A percentile compares a stretch with the other conserved stretches of the same genome.
phyloP scores from a whole-genome alignment of 2,113 vertebrate species.

The Oncorhynchus clarkii region DNA sequence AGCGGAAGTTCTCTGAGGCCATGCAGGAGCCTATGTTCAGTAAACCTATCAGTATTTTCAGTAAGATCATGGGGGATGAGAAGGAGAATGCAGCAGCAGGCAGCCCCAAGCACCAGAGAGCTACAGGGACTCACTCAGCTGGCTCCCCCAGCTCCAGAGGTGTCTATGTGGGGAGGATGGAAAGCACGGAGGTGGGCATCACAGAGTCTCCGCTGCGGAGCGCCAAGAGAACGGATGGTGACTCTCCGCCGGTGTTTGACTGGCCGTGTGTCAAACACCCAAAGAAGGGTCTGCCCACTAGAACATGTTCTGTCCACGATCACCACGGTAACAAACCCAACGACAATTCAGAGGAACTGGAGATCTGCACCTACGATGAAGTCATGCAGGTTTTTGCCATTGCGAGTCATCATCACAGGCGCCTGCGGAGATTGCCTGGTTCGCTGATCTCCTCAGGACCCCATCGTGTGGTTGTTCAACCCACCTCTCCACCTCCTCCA shows the following conservation, averaged over 20 bases:
- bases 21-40: constrained; percentile 83
- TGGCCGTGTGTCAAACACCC: constrained; percentile 50
- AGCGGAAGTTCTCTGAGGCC: constrained; percentile 76
- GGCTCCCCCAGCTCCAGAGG: constrained; percentile 44
- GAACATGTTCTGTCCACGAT: constrained; percentile 42
- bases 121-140: constrained; percentile 37
- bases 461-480: background rate
- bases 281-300: constrained; percentile 16
- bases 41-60: constrained; percentile 79
- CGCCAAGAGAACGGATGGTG: constrained; percentile 41
- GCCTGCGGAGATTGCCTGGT: background rate
- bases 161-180: constrained; percentile 27
- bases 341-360: constrained; percentile 58
- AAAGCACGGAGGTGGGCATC: constrained; percentile 45
- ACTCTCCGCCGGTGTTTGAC: constrained; percentile 53
- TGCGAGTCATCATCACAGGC: background rate
- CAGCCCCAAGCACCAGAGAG: constrained; percentile 63
- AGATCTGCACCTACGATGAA: constrained; percentile 74
- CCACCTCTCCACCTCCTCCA: constrained; percentile 42
- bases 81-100: constrained; percentile 37
- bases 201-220: constrained; percentile 39
- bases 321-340: constrained; percentile 17
- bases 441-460: background rate
- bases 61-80: constrained; percentile 85
- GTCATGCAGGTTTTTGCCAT: constrained; percentile 69